Conservation (phyloP, 2,113 vertebrate genomes). For the Salvelinus fontinalis region DNA sequence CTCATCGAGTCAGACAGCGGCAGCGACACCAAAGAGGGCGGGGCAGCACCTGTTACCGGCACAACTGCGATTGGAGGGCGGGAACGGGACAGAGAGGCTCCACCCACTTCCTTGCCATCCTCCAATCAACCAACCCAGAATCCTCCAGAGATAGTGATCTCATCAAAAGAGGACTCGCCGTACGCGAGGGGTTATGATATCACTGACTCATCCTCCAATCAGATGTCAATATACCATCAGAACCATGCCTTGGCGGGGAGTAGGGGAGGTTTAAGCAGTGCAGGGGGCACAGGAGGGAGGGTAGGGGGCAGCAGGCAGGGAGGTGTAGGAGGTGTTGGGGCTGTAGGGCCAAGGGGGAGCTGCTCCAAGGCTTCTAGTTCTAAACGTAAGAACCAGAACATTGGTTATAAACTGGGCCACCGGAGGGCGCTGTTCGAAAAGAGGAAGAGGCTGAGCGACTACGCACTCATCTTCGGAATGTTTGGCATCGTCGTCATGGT, state of each 20-base stretch:
- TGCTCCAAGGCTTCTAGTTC: slow-evolving; percentile 83
- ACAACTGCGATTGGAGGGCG: slow-evolving; percentile 52
- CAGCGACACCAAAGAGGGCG: slow-evolving; percentile 82
- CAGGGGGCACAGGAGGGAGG: slow-evolving; percentile 25
- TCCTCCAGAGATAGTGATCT: slow-evolving; percentile 91
- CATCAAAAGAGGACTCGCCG: slow-evolving; percentile 89
- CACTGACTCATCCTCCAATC: slow-evolving; percentile 73
- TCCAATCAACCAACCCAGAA: slow-evolving; percentile 67
- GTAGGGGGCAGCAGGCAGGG: slow-evolving; percentile 59
- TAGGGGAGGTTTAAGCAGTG: slow-evolving; percentile 54
- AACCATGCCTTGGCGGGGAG: slow-evolving; percentile 79
- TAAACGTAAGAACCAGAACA: slow-evolving; percentile 94
- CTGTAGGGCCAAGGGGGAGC: slow-evolving; percentile 63
- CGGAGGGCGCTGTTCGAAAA: slow-evolving; percentile 94
- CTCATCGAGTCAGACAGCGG: slow-evolving; percentile 90
- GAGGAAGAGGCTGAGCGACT: slow-evolving; percentile 93
- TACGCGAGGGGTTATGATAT: slow-evolving; percentile 74
- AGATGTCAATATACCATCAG: slow-evolving; percentile 86
- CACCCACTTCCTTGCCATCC: slow-evolving; percentile 56
- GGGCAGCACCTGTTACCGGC: slow-evolving; percentile 72
- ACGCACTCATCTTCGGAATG: slow-evolving; percentile 97
- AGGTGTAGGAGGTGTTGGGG: slow-evolving; percentile 44
- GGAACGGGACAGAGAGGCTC: slow-evolving; percentile 67
- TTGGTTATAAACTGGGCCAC: slow-evolving; percentile 92
- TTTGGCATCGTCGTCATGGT: slow-evolving; percentile 98